A percentile compares a stretch with the other conserved stretches of the same genome.
phyloP scores from a whole-genome alignment of 2,797 vertebrate genomes.

The Oreonectes daqikongensis region DNA sequence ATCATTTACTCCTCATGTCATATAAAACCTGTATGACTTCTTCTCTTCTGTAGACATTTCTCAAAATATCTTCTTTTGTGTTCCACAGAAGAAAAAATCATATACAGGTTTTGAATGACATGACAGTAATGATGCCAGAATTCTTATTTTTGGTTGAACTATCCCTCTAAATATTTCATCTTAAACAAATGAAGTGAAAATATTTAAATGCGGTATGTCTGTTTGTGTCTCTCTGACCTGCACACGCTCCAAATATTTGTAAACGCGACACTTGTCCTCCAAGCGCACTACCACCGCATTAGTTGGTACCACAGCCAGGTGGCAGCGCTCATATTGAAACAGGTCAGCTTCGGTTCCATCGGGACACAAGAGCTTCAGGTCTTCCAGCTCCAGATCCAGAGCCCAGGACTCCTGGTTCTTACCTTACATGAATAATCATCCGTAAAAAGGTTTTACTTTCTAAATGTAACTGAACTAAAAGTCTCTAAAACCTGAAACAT shows the following conservation, averaged over 20 bases:
- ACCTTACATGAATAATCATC: constrained; percentile 61
- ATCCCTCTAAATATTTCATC: too few species aligned
- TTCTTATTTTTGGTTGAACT: too few species aligned
- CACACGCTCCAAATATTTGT: constrained; percentile 81
- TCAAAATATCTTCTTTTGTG: too few species aligned
- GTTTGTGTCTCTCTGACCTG: constrained; percentile 69
- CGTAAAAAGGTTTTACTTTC: background rate
- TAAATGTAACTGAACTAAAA: background rate
- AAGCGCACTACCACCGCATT: constrained; percentile 79
- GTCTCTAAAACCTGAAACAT: background rate
- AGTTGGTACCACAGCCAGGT: constrained; percentile 78
- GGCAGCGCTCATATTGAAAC: constrained; percentile 70
- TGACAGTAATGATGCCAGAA: too few species aligned
- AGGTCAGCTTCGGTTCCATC: constrained; percentile 74
- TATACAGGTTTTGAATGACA: too few species aligned
- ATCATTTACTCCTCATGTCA: too few species aligned
- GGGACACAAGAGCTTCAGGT: constrained; percentile 81
- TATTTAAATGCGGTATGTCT: too few species aligned
- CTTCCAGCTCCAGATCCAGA: constrained; percentile 80
- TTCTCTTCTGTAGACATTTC: too few species aligned
- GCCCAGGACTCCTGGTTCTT: constrained; percentile 83
- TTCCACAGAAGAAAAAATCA: too few species aligned
- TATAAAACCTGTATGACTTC: too few species aligned
- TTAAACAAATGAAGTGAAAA: too few species aligned
- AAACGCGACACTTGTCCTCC: constrained; percentile 80